Evolutionary conservation across 2,888 invertebrate species (phyloP), one percentile per base, ranked within the genome.

Genomic region (Ichneumon xanthorius): DNA sequence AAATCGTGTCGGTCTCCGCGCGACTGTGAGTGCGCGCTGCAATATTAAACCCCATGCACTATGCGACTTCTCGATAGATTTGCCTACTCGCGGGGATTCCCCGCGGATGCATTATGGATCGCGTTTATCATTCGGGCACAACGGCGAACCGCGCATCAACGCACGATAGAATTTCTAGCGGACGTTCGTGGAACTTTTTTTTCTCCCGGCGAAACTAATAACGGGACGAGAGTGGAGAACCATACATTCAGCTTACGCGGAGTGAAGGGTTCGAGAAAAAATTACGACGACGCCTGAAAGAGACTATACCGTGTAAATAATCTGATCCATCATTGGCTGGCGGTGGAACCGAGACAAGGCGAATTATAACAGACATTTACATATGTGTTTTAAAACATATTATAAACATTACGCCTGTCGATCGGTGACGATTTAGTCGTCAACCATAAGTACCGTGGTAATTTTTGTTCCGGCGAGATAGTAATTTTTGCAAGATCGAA

Each of bases 11-110:
- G 90, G 88, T 87, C 84, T 45, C 33, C 30, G 16, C 89, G 89
- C n/a, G 33, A 79, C 70, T 48, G 88, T 92, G 92, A 92, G 92
- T 93, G 92, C 92, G 91, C 90, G 88, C 90, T 93, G 91, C 92
- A 92, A 93, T 92, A 93, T 93, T 93, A 90, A 93, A 89, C 89
- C 90, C 86, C 80, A 53, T 55, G 65, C 72, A 63, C 53, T 58
- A 22, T 45, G 55, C 40, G 61, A 73, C 71, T 78, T 71, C 75
- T 58, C 50, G 53, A 45, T 50, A 19, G 40, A 61, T 37, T 80
- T 75, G 30, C 26, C 70, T 11, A 45, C 63, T 65, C 53, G 16
- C 26, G 40, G 11, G 2, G 22, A 50, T 48, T 40, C 50, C n/a
- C 37, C 45, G 26, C 40, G n/a, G 16, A 16, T 55, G 71, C 16